phyloP scores from a whole-genome alignment of 2,113 vertebrate genomes.

The Crotalus helleri region DNA sequence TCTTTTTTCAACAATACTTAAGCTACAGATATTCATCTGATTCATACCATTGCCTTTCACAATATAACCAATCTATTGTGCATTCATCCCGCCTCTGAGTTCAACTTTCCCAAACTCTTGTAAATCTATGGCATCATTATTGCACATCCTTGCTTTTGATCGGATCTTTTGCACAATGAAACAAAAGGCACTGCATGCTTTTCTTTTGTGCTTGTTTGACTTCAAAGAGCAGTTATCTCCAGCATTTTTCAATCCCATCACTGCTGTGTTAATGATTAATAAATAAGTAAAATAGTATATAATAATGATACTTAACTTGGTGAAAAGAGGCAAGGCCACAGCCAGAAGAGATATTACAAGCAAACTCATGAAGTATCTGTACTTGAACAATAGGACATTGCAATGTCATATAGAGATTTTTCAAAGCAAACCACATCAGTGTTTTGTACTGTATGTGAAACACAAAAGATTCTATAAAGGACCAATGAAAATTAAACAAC shows the following conservation, averaged over 20 bases:
- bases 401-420: slow-evolving; percentile 47
- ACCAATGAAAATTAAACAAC: slow-evolving; percentile 32
- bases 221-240: slow-evolving; percentile 2
- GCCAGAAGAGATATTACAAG: slow-evolving; percentile 15
- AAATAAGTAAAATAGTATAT: slow-evolving; percentile 36
- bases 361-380: slow-evolving; percentile 45
- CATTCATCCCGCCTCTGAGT: not conserved
- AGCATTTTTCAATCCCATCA: not conserved
- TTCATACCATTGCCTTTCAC: not conserved
- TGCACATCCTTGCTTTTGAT: not conserved
- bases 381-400: slow-evolving; percentile 45
- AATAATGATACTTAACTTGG: slow-evolving; percentile 16
- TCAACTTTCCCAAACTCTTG: not conserved
- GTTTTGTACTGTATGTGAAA: slow-evolving; percentile 47
- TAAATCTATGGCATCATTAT: not conserved
- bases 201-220: not conserved
- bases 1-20: not conserved
- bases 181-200: not conserved
- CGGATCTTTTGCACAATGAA: not conserved
- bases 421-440: slow-evolving; percentile 43
- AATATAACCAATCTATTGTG: not conserved
- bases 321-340: slow-evolving; percentile 42
- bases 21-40: not conserved
- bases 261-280: not conserved
- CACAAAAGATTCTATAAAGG: slow-evolving; percentile 29